Conservation (phyloP, 2,888 invertebrate species). For the Cerastoderma edule region DNA sequence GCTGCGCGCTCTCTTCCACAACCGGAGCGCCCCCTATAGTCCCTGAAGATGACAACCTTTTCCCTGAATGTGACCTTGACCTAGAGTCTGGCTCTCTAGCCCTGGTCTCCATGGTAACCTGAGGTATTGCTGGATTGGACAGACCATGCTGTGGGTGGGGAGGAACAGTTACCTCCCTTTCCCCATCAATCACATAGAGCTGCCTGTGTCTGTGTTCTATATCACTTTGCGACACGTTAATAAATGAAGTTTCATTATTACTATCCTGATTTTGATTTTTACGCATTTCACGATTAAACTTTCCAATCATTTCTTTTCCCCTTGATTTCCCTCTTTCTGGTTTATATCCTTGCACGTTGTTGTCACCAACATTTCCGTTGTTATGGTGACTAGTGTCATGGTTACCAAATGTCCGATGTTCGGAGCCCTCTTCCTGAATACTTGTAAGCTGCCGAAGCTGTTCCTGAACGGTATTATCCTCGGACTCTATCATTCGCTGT, state of each 20-base stretch:
- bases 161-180: slow-evolving; percentile 32
- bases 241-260: slow-evolving; percentile 30
- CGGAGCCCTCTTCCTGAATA: slow-evolving; percentile 72
- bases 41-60: slow-evolving; percentile 17
- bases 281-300: background rate
- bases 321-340: background rate
- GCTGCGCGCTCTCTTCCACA: background rate
- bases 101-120: slow-evolving; percentile 2
- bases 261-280: slow-evolving; percentile 15
- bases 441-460: slow-evolving; percentile 73
- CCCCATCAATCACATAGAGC: slow-evolving; percentile 53
- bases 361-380: slow-evolving; percentile 24
- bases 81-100: slow-evolving; percentile 6
- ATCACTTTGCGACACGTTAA: slow-evolving; percentile 57
- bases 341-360: slow-evolving; percentile 21
- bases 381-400: slow-evolving; percentile 3
- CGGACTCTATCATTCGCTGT: slow-evolving; percentile 65
- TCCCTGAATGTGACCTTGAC: slow-evolving; percentile 12
- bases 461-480: slow-evolving; percentile 71
- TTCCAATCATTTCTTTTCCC: slow-evolving; percentile 7
- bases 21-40: slow-evolving; percentile 15
- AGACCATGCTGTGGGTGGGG: background rate
- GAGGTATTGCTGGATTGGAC: background rate
- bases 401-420: slow-evolving; percentile 1
- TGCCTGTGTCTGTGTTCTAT: slow-evolving; percentile 42